These are phyloP conservation scores for Drosophila burlai DNA, from an alignment of 1,140 invertebrate genomes.

Conservation along the genomic window DNA sequence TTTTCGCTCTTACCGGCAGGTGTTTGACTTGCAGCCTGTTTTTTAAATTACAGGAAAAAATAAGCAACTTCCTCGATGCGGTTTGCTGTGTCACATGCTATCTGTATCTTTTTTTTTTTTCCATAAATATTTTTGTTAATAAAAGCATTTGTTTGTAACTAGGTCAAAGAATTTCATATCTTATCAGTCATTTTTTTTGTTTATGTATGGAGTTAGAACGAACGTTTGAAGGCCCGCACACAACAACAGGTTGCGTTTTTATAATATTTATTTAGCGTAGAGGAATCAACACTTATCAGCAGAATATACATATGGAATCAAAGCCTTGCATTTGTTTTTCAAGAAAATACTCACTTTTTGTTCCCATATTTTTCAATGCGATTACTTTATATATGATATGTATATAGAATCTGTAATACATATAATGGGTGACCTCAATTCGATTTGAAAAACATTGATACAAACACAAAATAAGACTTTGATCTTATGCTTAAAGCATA, in stretches of 20 bases:
- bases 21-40: conserved; percentile 70
- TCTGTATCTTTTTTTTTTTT: background rate
- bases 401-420: background rate
- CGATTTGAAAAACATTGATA: conserved; percentile 13
- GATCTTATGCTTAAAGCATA: background rate
- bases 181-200: conserved; percentile 49
- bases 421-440: conserved; percentile 37
- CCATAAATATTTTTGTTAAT: conserved; percentile 12
- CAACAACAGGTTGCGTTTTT: conserved; percentile 52
- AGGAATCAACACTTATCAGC: conserved; percentile 25
- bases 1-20: conserved; percentile 50
- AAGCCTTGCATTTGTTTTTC: conserved; percentile 13
- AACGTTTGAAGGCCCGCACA: conserved; percentile 43
- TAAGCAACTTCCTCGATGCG: conserved; percentile 52
- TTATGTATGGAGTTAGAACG: conserved; percentile 26
- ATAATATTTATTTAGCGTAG: conserved; percentile 6
- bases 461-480: conserved; percentile 20
- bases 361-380: conserved; percentile 2
- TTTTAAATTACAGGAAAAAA: conserved; percentile 31
- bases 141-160: conserved; percentile 47
- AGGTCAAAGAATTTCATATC: conserved; percentile 61
- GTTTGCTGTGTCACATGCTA: conserved; percentile 59
- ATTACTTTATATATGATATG: background rate
- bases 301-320: conserved; percentile 19
- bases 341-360: conserved; percentile 5